Conservation (phyloP, 2,888 invertebrate genomes). For the Trileptium ribeirensis region DNA sequence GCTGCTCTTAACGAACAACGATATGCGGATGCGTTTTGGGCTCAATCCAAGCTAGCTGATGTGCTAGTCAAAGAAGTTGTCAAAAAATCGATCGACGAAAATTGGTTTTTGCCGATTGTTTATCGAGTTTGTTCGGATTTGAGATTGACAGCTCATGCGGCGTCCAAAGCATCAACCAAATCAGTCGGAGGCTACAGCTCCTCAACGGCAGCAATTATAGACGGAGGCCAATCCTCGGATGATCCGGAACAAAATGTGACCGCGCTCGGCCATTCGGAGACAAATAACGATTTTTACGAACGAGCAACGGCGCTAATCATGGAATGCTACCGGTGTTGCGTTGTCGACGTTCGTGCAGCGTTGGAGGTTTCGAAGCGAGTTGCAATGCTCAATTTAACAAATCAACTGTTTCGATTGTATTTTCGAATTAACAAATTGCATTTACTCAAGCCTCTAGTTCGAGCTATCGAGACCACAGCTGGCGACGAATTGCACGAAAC, state of each 20-base stretch:
- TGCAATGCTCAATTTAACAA: conserved; percentile 90
- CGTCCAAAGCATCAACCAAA: conserved; percentile 33
- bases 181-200: conserved; percentile 38
- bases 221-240: conserved; percentile 41
- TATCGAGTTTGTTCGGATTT: conserved; percentile 80
- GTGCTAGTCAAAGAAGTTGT: conserved; percentile 71
- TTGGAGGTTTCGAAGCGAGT: conserved; percentile 85
- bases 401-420: conserved; percentile 94
- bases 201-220: conserved; percentile 43
- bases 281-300: conserved; percentile 39
- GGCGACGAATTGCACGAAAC: conserved; percentile 68
- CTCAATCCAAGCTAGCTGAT: conserved; percentile 36
- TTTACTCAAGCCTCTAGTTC: conserved; percentile 74
- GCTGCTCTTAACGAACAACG: not conserved
- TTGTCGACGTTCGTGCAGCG: conserved; percentile 61
- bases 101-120: conserved; percentile 93
- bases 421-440: conserved; percentile 63
- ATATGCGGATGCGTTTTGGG: not conserved
- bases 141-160: conserved; percentile 61
- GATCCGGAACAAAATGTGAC: conserved; percentile 72
- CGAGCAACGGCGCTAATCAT: conserved; percentile 42
- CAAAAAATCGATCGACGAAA: conserved; percentile 81
- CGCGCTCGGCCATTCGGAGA: conserved; percentile 56
- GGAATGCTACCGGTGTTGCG: conserved; percentile 45
- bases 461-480: conserved; percentile 90